Conservation (phyloP, 2,113 vertebrate species). For the Passer montanus region DNA sequence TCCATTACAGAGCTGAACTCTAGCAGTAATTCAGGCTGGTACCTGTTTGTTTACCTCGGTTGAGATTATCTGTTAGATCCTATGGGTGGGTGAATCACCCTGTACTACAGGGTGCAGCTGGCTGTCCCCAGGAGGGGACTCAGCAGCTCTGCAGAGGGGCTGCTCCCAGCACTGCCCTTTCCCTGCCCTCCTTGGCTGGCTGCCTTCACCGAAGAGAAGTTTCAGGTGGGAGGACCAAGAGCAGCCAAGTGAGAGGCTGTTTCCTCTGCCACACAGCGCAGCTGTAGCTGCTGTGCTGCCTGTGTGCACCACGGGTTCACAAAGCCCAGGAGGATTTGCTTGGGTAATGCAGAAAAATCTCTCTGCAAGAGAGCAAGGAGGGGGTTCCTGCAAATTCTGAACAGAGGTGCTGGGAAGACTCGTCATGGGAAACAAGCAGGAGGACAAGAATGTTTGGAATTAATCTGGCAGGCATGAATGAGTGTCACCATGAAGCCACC, state of each 20-base stretch:
- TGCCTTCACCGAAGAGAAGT: neutral
- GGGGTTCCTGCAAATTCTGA: neutral
- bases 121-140: neutral
- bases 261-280: neutral
- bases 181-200: neutral
- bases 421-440: neutral
- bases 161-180: neutral
- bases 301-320: neutral
- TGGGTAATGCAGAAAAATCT: neutral
- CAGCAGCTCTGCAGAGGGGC: neutral
- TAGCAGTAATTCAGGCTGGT: neutral
- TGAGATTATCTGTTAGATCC: neutral
- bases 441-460: neutral
- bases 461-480: neutral
- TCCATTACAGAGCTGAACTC: neutral
- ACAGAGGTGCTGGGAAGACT: neutral
- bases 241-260: neutral
- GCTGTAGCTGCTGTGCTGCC: neutral
- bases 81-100: neutral
- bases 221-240: neutral
- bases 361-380: neutral
- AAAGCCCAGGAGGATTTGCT: neutral
- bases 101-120: neutral
- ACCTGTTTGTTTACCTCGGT: conserved; percentile 29
- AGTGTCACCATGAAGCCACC: neutral